A percentile compares a stretch with the other conserved stretches of the same genome.
phyloP scores from a whole-genome alignment of 2,113 vertebrate genomes.

The Genyomyrus donnyi region DNA sequence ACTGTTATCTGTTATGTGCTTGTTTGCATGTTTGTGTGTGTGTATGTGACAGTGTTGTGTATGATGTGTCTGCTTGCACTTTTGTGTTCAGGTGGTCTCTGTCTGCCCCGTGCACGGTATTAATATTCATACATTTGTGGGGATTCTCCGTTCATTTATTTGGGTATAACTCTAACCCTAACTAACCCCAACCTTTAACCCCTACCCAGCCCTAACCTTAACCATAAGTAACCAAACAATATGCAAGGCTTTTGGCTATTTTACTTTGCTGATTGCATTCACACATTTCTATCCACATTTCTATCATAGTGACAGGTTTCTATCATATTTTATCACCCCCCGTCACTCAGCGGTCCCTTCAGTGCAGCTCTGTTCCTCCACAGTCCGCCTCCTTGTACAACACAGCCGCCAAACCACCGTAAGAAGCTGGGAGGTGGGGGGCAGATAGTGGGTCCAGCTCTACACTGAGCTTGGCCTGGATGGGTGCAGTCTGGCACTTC shows the following conservation, averaged over 20 bases:
- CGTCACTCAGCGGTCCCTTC: neutral
- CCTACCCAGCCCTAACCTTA: neutral
- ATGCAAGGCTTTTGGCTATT: neutral
- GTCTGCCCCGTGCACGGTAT: neutral
- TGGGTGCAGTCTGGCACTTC: constrained; percentile 45
- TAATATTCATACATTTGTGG: neutral
- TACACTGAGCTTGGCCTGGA: neutral
- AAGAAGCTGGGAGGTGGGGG: neutral
- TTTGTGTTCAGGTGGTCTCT: too few relatives aligned
- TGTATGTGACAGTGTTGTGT: too few relatives aligned
- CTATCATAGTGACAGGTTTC: neutral
- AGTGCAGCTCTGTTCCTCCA: neutral
- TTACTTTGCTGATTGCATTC: neutral
- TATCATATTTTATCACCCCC: neutral
- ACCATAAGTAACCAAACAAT: neutral
- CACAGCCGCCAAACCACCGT: neutral
- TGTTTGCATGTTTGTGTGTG: too few relatives aligned
- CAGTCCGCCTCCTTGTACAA: neutral
- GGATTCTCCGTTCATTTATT: neutral
- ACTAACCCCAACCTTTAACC: neutral
- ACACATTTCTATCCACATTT: neutral
- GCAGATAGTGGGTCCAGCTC: neutral
- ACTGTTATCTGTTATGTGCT: too few relatives aligned
- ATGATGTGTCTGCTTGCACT: too few relatives aligned
- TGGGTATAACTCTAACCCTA: neutral